Evolutionary conservation across 1,140 invertebrate species (phyloP), one percentile per base, ranked within the genome.

Genomic region (Drosophila pseudoobscura): DNA sequence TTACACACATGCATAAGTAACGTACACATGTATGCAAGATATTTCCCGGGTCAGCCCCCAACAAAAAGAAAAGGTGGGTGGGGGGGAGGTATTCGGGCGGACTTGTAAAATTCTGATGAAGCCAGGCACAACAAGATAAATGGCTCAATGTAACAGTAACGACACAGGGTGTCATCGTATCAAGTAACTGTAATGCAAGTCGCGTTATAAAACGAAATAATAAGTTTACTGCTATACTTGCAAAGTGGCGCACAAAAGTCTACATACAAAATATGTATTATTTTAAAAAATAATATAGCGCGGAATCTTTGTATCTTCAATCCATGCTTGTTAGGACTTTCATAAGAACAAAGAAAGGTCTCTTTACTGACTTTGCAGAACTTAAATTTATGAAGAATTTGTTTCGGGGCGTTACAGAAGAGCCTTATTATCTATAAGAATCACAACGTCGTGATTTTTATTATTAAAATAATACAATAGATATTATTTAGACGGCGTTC

Each of bases 21-120:
- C 57, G 53, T 13, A 39, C 35, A 39, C 35, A 39, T 39, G 35
- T 39, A 39, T 39, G 35, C 35, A 39, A 39, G 35, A 39, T 39
- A 39, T 39, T 39, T 39, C 49, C 83, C 83, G 65, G 70, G 83
- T 62, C 63, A 76, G 15, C 55, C 17, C 41, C 47, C 11, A 69
- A 13, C 35, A 69, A 61, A 56, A 26, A 56, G 43, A 47, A 53
- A 83, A 83, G 79, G 71, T 3, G 24, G 24, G 24, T 24, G 22
- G 2, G 24, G 24, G 74, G 68, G 78, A 62, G 78, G 78, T 39
- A 53, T 63, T 63, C 49, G 6, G 53, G 46, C 43, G 53, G 46
- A 43, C 58, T 75, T 49, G 53, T 53, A 54, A 64, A 85, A 56
- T 65, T 61, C 56, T 69, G 55, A 77, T 85, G 75, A 85, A 80